Conservation (phyloP, 2,888 invertebrate species). For the Ichneumoninae sp. region DNA sequence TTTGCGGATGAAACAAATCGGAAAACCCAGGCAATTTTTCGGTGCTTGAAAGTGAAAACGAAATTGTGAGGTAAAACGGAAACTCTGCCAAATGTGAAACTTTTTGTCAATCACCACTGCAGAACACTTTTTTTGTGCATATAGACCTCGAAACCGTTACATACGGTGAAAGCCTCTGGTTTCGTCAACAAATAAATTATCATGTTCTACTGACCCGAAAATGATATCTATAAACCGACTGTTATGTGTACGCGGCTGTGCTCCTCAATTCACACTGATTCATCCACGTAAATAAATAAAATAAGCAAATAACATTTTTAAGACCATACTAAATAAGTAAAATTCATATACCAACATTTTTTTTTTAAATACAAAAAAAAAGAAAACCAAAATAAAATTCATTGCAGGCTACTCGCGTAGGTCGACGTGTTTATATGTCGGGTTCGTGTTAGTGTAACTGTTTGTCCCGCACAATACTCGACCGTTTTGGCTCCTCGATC, state of each 20-base stretch:
- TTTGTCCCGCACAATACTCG: no score
- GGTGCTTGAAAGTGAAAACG: background rate
- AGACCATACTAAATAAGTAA: slow-evolving; percentile 9
- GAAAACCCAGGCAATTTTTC: no score
- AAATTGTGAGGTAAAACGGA: slow-evolving; percentile 16
- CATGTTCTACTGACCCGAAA: slow-evolving; percentile 67
- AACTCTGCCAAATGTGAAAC: background rate
- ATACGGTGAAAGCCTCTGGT: slow-evolving; percentile 60
- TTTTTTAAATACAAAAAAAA: no score
- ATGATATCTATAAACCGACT: slow-evolving; percentile 11
- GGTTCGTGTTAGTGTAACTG: no score
- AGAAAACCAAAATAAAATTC: no score
- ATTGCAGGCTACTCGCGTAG: no score
- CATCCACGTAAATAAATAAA: slow-evolving; percentile 8
- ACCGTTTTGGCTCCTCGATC: no score
- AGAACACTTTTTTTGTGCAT: background rate
- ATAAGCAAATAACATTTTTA: no score
- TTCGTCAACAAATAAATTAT: slow-evolving; percentile 64
- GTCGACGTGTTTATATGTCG: no score
- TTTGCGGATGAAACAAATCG: no score
- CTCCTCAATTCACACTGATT: slow-evolving; percentile 9
- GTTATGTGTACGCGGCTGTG: background rate
- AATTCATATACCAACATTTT: no score
- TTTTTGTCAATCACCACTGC: slow-evolving; percentile 3
- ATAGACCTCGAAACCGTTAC: slow-evolving; percentile 55